phyloP scores from a whole-genome alignment of 2,888 invertebrate genomes.

The Tyria jacobaeae region DNA sequence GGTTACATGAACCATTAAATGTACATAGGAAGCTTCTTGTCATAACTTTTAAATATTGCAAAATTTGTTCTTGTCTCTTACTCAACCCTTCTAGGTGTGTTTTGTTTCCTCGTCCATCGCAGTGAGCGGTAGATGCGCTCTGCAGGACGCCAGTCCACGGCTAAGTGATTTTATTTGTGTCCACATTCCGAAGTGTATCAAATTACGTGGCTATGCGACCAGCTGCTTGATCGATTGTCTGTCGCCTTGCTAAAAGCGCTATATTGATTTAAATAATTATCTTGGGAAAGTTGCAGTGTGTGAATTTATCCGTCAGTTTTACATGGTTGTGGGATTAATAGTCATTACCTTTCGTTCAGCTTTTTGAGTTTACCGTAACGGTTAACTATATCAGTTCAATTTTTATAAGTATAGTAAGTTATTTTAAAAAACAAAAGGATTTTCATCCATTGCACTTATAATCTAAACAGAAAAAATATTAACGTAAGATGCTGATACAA shows the following conservation, averaged over 20 bases:
- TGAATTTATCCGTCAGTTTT: conserved; percentile 36
- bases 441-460: too few relatives aligned
- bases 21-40: not conserved
- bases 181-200: conserved; percentile 85
- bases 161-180: conserved; percentile 87
- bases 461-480: too few relatives aligned
- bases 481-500: too few relatives aligned
- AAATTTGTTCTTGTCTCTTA: conserved; percentile 19
- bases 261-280: conserved; percentile 71
- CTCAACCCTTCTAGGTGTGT: conserved; percentile 42
- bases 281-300: conserved; percentile 45
- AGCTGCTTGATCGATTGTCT: conserved; percentile 83
- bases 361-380: conserved; percentile 13
- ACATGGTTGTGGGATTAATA: conserved; percentile 33
- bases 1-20: not conserved
- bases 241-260: conserved; percentile 74
- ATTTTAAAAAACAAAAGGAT: too few relatives aligned
- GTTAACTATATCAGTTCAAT: not conserved
- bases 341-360: conserved; percentile 13
- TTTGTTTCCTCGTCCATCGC: conserved; percentile 52
- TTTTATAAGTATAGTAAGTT: too few relatives aligned
- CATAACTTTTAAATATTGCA: conserved; percentile 8
- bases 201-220: conserved; percentile 78
- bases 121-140: conserved; percentile 76
- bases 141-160: conserved; percentile 80